Conservation (phyloP, 1,140 invertebrate genomes). For the Propsilocerus akamusi region DNA sequence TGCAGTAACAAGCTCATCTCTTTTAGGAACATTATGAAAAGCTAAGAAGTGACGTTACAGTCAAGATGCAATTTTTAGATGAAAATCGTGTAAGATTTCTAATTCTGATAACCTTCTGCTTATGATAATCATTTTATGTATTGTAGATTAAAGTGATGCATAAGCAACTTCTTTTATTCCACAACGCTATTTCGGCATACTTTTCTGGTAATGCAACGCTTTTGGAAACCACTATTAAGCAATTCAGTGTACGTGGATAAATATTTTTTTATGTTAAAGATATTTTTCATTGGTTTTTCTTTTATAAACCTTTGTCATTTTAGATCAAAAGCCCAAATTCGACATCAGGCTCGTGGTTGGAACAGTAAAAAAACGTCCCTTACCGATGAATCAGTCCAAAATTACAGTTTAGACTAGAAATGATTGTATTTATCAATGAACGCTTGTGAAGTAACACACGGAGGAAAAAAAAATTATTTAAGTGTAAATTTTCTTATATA, state of each 20-base stretch:
- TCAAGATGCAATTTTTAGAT: conserved; percentile 90
- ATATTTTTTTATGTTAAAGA: neutral
- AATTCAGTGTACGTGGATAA: conserved; percentile 72
- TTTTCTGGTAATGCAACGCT: conserved; percentile 89
- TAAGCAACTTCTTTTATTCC: conserved; percentile 85
- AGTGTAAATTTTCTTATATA: too few species aligned
- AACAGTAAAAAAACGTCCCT: conserved; percentile 13
- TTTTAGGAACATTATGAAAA: conserved; percentile 80
- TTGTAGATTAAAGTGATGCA: conserved; percentile 94
- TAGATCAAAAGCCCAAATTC: conserved; percentile 23
- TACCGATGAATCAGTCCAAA: neutral
- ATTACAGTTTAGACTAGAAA: neutral
- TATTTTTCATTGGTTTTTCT: neutral
- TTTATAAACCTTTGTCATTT: conserved; percentile 4
- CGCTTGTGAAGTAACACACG: neutral
- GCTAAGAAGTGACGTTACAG: conserved; percentile 74
- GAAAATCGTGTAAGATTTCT: conserved; percentile 69
- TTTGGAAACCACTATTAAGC: conserved; percentile 84
- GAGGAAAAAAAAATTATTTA: neutral
- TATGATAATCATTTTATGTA: conserved; percentile 8
- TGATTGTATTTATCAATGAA: neutral
- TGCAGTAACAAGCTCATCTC: too few species aligned
- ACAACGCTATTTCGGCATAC: conserved; percentile 91
- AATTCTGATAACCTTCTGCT: conserved; percentile 5
- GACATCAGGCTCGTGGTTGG: conserved; percentile 19